These are phyloP conservation scores for Apamea sordens DNA, from an alignment of 2,888 invertebrate genomes.

Conservation along the genomic window DNA sequence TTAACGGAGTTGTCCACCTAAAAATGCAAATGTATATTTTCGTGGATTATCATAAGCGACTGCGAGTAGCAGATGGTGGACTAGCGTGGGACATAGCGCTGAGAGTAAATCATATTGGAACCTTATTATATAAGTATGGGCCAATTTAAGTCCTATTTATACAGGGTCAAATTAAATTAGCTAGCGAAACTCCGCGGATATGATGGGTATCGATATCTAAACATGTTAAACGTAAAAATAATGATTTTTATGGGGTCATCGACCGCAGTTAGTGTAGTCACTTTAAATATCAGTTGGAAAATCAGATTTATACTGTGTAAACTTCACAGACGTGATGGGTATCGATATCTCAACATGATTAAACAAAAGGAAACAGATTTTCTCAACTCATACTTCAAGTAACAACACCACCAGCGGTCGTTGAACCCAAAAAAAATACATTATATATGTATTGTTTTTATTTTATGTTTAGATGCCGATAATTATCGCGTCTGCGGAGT, in stretches of 20 bases:
- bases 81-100: neutral
- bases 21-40: slow-evolving; percentile 51
- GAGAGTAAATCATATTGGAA: slow-evolving; percentile 14
- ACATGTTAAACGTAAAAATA: neutral
- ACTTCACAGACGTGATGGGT: too few species aligned
- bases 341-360: too few species aligned
- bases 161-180: neutral
- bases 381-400: too few species aligned
- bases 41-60: slow-evolving; percentile 42
- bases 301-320: too few species aligned
- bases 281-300: too few species aligned
- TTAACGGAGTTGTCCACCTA: slow-evolving; percentile 26
- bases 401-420: too few species aligned
- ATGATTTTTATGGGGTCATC: neutral
- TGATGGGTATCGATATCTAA: neutral
- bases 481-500: too few species aligned
- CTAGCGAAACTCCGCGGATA: neutral
- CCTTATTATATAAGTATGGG: slow-evolving; percentile 5
- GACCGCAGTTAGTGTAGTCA: neutral
- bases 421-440: too few species aligned
- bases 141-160: slow-evolving; percentile 1
- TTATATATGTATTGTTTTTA: too few species aligned
- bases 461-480: too few species aligned
- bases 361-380: too few species aligned
- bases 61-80: slow-evolving; percentile 29